Conservation (phyloP, 1,140 invertebrate genomes). For the Pogonomyrmex californicus region DNA sequence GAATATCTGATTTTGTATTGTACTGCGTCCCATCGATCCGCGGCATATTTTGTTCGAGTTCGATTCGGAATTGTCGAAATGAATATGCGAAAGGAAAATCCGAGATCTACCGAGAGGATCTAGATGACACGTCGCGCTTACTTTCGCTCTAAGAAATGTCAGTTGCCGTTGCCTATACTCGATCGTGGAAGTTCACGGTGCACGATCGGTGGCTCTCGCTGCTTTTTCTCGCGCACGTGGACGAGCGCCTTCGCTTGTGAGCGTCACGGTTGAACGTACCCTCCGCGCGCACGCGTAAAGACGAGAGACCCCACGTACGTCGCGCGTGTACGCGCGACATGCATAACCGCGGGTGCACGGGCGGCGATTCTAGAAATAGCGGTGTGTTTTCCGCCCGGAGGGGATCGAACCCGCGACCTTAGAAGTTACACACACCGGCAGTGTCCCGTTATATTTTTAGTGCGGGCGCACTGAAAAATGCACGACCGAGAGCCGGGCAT, state of each 20-base stretch:
- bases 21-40: no score
- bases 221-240: constrained; percentile 23
- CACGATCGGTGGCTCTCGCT: not conserved
- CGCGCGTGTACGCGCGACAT: constrained; percentile 55
- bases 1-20: no score
- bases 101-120: not conserved
- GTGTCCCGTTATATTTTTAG: constrained; percentile 79
- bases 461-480: constrained; percentile 67
- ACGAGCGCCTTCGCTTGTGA: constrained; percentile 26
- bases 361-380: constrained; percentile 80
- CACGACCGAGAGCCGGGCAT: constrained; percentile 22
- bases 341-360: constrained; percentile 53
- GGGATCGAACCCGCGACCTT: constrained; percentile 82
- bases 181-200: constrained; percentile 2
- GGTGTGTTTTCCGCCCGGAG: constrained; percentile 78
- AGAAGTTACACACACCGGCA: constrained; percentile 74
- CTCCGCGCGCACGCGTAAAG: constrained; percentile 51
- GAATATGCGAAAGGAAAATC: no score
- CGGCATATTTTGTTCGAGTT: not conserved
- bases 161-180: constrained; percentile 2
- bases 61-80: not conserved
- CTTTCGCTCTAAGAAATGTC: not conserved
- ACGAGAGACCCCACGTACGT: constrained; percentile 40
- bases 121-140: not conserved
- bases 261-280: constrained; percentile 70